These are phyloP conservation scores for Smittia sp. DNA, from an alignment of 2,888 invertebrate species.

Conservation along the genomic window DNA sequence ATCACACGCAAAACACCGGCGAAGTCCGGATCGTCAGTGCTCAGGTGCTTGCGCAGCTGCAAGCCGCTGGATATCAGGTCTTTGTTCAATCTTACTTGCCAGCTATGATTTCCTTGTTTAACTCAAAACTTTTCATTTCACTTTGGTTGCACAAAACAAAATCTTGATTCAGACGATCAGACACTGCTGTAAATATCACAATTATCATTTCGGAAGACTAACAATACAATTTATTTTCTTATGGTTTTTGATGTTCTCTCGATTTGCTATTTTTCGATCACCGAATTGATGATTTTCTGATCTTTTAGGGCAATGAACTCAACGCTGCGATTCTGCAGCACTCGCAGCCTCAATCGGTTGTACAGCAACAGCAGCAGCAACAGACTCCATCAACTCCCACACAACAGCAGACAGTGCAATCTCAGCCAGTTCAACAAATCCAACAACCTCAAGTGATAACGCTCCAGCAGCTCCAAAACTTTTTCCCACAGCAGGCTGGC, in stretches of 20 bases:
- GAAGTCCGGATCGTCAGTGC: conserved; percentile 39
- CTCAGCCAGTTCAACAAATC: conserved; percentile 1
- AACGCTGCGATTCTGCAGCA: conserved; percentile 46
- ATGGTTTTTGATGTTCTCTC: conserved; percentile 30
- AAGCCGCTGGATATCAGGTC: conserved; percentile 38
- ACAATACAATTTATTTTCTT: conserved; percentile 24
- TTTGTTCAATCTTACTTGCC: background rate
- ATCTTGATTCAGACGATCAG: background rate
- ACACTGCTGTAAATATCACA: background rate
- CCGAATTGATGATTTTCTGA: background rate
- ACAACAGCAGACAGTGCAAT: conserved; percentile 34
- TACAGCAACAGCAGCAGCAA: conserved; percentile 41
- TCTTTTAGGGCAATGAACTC: conserved; percentile 45
- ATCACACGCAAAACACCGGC: conserved; percentile 27
- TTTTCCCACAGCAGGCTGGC: conserved; percentile 44
- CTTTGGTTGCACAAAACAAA: background rate
- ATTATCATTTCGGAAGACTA: conserved; percentile 22
- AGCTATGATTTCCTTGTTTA: background rate
- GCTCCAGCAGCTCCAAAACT: conserved; percentile 45
- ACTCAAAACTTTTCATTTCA: background rate
- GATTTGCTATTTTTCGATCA: background rate
- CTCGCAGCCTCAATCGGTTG: conserved; percentile 44
- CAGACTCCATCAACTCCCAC: conserved; percentile 17
- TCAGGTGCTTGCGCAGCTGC: conserved; percentile 31
- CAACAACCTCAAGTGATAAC: conserved; percentile 43